Percentiles rank a stretch among this genome's conserved stretches.
phyloP scores from a whole-genome alignment of 2,113 vertebrate species.

The Hyperopisus bebe region DNA sequence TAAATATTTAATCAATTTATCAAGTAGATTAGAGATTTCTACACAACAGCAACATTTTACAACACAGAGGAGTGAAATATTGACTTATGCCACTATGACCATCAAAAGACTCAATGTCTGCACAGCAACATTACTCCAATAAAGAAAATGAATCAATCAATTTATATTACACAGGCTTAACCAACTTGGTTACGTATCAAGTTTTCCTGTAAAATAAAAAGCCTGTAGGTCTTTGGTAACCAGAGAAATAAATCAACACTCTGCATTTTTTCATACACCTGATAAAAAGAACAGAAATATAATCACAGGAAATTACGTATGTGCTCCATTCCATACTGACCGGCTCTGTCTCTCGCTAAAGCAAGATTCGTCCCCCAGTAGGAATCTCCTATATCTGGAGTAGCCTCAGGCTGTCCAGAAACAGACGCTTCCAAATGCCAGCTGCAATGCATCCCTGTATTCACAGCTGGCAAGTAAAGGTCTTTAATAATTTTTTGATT shows the following conservation, averaged over 20 bases:
- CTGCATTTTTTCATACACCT: not conserved
- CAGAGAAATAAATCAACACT: not conserved
- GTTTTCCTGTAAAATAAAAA: not conserved
- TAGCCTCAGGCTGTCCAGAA: slow-evolving; percentile 11
- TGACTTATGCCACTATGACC: not conserved
- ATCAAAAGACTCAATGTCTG: not conserved
- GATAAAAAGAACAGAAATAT: not conserved
- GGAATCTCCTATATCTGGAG: slow-evolving; percentile 4
- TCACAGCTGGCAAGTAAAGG: slow-evolving; percentile 14
- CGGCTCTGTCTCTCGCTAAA: not conserved
- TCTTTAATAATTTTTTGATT: slow-evolving; percentile 23
- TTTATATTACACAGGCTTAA: not conserved
- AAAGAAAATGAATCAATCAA: not conserved
- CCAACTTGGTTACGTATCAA: not conserved
- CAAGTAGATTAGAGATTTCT: not conserved
- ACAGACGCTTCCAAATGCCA: slow-evolving; percentile 15
- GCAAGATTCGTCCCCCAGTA: not conserved
- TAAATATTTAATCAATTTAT: slow-evolving; percentile 8
- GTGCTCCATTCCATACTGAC: not conserved
- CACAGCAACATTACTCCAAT: not conserved
- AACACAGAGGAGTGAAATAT: not conserved
- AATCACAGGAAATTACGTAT: not conserved
- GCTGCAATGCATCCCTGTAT: not conserved
- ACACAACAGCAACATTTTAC: not conserved
- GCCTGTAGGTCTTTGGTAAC: not conserved